These are phyloP conservation scores for Drosophila fungiperda DNA, from an alignment of 2,888 invertebrate genomes.

Conservation along the genomic window DNA sequence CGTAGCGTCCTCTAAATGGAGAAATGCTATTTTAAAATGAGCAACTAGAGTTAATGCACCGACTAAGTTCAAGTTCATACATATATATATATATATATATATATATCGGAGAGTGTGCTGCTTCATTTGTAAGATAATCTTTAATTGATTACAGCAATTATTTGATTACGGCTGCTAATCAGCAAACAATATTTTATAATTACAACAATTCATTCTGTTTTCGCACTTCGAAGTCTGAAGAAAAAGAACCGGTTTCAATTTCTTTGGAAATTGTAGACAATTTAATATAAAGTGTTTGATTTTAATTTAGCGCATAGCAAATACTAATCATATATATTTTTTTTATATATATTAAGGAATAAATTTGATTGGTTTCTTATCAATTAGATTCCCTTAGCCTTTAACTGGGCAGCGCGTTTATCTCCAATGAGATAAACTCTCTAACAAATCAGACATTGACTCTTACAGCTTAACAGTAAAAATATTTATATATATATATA, in stretches of 20 bases:
- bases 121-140: slow-evolving; percentile 40
- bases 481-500: not conserved
- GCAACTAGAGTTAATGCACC: slow-evolving; percentile 34
- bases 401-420: slow-evolving; percentile 4
- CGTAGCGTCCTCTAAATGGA: slow-evolving; percentile 26
- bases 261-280: not conserved
- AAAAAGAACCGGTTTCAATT: not conserved
- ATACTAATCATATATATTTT: not conserved
- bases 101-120: not conserved
- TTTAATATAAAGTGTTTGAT: not conserved
- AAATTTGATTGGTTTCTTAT: slow-evolving; percentile 4
- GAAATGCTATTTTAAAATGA: slow-evolving; percentile 33
- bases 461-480: not conserved
- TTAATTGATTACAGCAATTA: slow-evolving; percentile 43
- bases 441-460: slow-evolving; percentile 51
- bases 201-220: slow-evolving; percentile 28
- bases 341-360: not conserved
- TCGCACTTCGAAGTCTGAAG: not conserved
- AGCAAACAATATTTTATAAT: slow-evolving; percentile 23
- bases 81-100: not conserved
- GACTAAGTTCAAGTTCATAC: slow-evolving; percentile 41
- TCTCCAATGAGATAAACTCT: slow-evolving; percentile 34
- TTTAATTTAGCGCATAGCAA: not conserved
- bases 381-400: not conserved
- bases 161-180: slow-evolving; percentile 34